Evolutionary conservation across 2,113 vertebrate genomes (phyloP), one percentile per base, ranked within the genome.

Genomic region (Anolis carolinensis): DNA sequence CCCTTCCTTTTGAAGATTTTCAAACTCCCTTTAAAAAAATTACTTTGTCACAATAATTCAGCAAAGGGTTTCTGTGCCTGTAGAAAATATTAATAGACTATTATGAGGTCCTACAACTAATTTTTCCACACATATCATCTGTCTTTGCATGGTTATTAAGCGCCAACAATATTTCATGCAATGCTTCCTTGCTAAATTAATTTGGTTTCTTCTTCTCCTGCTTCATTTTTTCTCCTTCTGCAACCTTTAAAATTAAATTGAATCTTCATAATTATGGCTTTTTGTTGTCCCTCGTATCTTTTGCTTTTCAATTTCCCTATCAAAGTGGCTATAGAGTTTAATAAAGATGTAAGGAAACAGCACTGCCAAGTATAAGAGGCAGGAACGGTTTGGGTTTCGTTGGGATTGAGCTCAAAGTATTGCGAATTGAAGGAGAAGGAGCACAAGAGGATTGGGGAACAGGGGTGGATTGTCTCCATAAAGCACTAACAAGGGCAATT

Each of bases 151-250:
- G 96, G 96, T 97, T 96, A 96, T 95, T 97, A 96, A 95, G 96
- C 95, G 96, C 96, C 94, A 96, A 97, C 97, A 97, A 97, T 97
- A 97, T 96, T 96, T 97, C 96, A 97, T 96, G 96, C 96, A 96
- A 96, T 97, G 95, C 95, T 96, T 98, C 95, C 94, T 95, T 96
- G 95, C 96, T 96, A 95, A 96, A 96, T 95, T 95, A 96, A 97
- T 96, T 96, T 96, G 95, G 95, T 97, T 96, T 95, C 96, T 96
- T 94, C 95, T 96, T 96, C 94, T 96, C 93, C 95, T 94, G 92
- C 89, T 96, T 93, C 93, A 95, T 90, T 92, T 95, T 96, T 96
- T 89, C 86, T 94, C 92, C 94, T 95, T 96, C 95, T 95, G 95
- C 96, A 96, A 96, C 96, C 95, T 96, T 95, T 94, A 95, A 95